Base-by-base conservation (phyloP, 2,888 invertebrate genomes). In the Silvanus unidentatus region DNA sequence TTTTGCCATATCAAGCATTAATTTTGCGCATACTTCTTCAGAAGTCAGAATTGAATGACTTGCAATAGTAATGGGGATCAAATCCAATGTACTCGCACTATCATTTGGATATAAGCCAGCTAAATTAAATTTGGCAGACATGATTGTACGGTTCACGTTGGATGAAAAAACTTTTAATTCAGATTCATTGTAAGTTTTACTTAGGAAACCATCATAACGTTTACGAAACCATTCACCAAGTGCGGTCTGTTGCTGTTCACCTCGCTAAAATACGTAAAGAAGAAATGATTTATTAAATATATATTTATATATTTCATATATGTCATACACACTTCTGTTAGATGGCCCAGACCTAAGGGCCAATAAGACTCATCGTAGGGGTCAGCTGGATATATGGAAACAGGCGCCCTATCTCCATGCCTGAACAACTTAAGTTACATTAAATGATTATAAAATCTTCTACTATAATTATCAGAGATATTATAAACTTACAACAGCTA, bases 71-170 rank as follows among this genome's bases (percentile, higher is more conserved):
- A 87, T 76, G 0, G 87, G 85, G 56, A 87, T 80, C 0, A 86
- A 86, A 65, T 85, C 84, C 87, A 87, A 87, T 34, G 68, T 60
- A 4, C 86, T 86, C 1, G 75, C 41, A 51, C 80, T 74, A 2
- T 71, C 66, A 0, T 68, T 75, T 2, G 84, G 81, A 65, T 79
- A 87, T 43, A 87, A 60, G 0, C 86, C 87, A 43, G 89, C 88
- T 51, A 91, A 73, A 65, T 88, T 83, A 1, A 82, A 76, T 61
- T 83, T 77, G 0, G 88, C 93, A 48, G 89, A 90, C 86, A 88
- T 88, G 5, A 93, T 70, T 0, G 92, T 89, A 22, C 94, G 80
- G 70, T 94, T 90, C 14, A 84, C 81, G 70, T 91, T 87, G 0
- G 92, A 89, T 39, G 89, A 86, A 42, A 75, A 70, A 1, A 84